A percentile compares a stretch with the other conserved stretches of the same genome.
Conservation (phyloP, 2,113 vertebrate species). For the Collichthys lucidus region DNA sequence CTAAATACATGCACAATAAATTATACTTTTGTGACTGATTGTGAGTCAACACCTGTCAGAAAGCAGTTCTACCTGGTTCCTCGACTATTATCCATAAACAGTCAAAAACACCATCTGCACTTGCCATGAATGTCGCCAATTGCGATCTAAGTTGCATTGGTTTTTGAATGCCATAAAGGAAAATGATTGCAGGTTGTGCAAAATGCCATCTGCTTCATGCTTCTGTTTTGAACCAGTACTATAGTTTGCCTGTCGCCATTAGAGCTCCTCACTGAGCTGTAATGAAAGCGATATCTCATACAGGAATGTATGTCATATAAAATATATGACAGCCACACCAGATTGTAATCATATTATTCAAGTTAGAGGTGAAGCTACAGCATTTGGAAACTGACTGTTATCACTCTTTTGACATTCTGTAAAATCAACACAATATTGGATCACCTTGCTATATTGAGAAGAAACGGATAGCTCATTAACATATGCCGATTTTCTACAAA, state of each 20-base stretch:
- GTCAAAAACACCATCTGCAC: constrained; percentile 65
- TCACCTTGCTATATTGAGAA: constrained; percentile 49
- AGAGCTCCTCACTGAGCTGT: constrained; percentile 37
- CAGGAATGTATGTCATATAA: constrained; percentile 41
- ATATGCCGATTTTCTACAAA: constrained; percentile 35
- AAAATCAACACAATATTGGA: constrained; percentile 12
- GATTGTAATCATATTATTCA: constrained; percentile 36
- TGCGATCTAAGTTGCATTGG: constrained; percentile 39
- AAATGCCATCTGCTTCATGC: constrained; percentile 69
- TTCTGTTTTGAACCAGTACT: constrained; percentile 52
- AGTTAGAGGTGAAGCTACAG: constrained; percentile 33
- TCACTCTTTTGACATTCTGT: constrained; percentile 30
- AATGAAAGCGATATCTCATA: constrained; percentile 44
- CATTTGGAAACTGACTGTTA: constrained; percentile 41
- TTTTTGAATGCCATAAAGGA: constrained; percentile 55
- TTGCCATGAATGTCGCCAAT: constrained; percentile 19
- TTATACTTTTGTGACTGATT: constrained; percentile 1
- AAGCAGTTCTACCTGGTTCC: constrained; percentile 55
- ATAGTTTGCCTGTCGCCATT: constrained; percentile 21
- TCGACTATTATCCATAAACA: constrained; percentile 42
- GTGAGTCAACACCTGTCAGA: constrained; percentile 17
- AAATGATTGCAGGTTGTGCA: constrained; percentile 65
- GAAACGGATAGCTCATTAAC: constrained; percentile 23
- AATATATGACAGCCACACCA: constrained; percentile 20
- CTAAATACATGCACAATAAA: too few relatives aligned